phyloP scores from a whole-genome alignment of 2,888 invertebrate species.

The Eutolmus rufibarbis region DNA sequence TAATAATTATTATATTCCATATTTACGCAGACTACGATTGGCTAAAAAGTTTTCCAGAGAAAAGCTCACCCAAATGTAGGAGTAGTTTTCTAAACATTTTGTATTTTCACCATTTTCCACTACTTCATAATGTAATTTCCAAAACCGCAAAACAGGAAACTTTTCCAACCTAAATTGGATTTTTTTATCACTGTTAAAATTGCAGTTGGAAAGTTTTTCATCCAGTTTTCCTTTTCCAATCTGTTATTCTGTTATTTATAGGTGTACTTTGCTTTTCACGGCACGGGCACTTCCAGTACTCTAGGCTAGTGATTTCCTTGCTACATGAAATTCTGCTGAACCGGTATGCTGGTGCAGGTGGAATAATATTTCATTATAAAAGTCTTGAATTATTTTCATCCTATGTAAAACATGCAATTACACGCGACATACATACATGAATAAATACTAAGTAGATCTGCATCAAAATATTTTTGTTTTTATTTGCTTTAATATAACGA shows the following conservation, averaged over 20 bases:
- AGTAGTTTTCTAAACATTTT: slow-evolving; percentile 8
- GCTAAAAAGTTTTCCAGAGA: background rate
- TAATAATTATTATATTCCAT: background rate
- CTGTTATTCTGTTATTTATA: slow-evolving; percentile 38
- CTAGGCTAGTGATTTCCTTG: background rate
- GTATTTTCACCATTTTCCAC: background rate
- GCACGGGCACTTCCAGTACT: background rate
- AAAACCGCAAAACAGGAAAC: slow-evolving; percentile 16
- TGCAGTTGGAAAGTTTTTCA: slow-evolving; percentile 21
- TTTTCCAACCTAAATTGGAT: slow-evolving; percentile 28
- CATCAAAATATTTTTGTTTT: background rate
- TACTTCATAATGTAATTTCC: slow-evolving; percentile 23
- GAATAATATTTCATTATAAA: slow-evolving; percentile 25
- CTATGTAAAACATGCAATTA: slow-evolving; percentile 38
- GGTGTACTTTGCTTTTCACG: slow-evolving; percentile 31
- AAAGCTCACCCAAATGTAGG: background rate
- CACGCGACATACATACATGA: background rate
- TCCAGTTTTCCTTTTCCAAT: slow-evolving; percentile 27
- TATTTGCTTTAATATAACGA: background rate
- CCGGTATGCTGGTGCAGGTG: slow-evolving; percentile 28
- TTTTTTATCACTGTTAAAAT: slow-evolving; percentile 4
- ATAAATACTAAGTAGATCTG: background rate
- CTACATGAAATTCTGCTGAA: slow-evolving; percentile 28
- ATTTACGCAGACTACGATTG: background rate
- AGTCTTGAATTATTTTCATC: slow-evolving; percentile 30